phyloP scores from a whole-genome alignment of 64 coral and sea anemone species.

The Cladopsammia gracilis region DNA sequence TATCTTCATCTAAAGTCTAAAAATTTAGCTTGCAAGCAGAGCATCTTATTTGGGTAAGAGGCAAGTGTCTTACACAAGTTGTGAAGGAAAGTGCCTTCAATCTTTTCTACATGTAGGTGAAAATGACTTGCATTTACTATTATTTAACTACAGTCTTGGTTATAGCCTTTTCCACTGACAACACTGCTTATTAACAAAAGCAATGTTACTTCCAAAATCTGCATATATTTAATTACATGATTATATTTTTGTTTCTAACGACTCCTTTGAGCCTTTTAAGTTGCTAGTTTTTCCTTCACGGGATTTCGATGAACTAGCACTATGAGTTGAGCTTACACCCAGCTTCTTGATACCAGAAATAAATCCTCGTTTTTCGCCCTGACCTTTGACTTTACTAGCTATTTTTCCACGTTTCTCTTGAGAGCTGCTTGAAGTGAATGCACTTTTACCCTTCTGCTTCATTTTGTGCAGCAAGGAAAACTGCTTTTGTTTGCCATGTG shows the following conservation, averaged over 20 bases:
- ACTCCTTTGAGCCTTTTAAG: slow-evolving; percentile 26
- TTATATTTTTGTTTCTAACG: slow-evolving; percentile 37
- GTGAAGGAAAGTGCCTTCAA: no score
- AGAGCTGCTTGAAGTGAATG: slow-evolving; percentile 66
- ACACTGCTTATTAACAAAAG: background rate
- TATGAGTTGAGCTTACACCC: slow-evolving; percentile 2
- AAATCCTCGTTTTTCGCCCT: slow-evolving; percentile 28
- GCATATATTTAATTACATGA: background rate
- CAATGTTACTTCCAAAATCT: background rate
- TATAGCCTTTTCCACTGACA: background rate
- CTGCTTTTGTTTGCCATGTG: slow-evolving; percentile 65
- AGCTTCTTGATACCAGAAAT: slow-evolving; percentile 42
- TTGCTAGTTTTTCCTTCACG: background rate
- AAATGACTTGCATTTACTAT: no score
- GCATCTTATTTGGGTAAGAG: no score
- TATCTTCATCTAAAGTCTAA: no score
- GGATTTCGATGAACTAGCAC: slow-evolving; percentile 20
- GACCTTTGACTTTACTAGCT: background rate
- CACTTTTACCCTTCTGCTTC: slow-evolving; percentile 73
- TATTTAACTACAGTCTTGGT: no score
- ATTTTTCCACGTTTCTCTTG: slow-evolving; percentile 26
- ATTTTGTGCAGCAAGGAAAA: slow-evolving; percentile 80
- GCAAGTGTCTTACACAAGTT: no score
- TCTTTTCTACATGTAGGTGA: no score
- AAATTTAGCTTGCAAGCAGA: no score